Base-by-base conservation (phyloP, 2,113 vertebrate species). In the Orthochromis malagaraziensis region DNA sequence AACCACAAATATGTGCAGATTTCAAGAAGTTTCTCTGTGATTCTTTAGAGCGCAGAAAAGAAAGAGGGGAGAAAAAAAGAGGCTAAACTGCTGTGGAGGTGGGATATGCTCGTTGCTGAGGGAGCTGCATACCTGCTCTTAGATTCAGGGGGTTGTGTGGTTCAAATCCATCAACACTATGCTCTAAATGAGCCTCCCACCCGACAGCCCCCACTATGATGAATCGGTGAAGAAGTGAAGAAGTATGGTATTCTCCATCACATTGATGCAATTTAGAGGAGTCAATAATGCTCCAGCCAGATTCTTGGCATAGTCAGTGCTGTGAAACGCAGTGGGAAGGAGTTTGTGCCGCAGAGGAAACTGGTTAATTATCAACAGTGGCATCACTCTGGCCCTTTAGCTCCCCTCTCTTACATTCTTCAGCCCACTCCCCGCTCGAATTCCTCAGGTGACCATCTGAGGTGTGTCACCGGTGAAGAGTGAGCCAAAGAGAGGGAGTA, bases 131-230 rank as follows among this genome's bases (percentile, higher is more conserved):
- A 90, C 89, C 84, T 92, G 60, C 82, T 88, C 49, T 87, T 79
- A 81, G n/a, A 91, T 73, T 81, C 81, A 40, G 6, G 12, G 80
- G 85, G 82, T 90, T 42, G 77, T 85, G 86, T 58, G 87, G 84
- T 87, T 91, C 89, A 93, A 75, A 87, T 94, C 92, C 38, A 87
- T 94, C 93, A 93, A 55, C 91, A 16, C 80, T 40, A 4, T 65
- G 49, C 70, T 88, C 79, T 85, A 70, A 83, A 2, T 49, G 49
- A 83, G 40, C 75, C 91, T 87, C 88, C 90, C 92, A 87, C 81
- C 81, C 13, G n/a, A 89, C 81, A 81, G 12, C 81, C 73, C 73
- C 83, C 5, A 11, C 85, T 81, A 68, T 90, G 92, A 94, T 81
- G 90, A 81, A 90, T 89, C 3, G 7, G 35, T 84, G 35, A 8